Base-by-base conservation (phyloP, 1,140 invertebrate species). In the honey bee (Apis mellifera) region DNA sequence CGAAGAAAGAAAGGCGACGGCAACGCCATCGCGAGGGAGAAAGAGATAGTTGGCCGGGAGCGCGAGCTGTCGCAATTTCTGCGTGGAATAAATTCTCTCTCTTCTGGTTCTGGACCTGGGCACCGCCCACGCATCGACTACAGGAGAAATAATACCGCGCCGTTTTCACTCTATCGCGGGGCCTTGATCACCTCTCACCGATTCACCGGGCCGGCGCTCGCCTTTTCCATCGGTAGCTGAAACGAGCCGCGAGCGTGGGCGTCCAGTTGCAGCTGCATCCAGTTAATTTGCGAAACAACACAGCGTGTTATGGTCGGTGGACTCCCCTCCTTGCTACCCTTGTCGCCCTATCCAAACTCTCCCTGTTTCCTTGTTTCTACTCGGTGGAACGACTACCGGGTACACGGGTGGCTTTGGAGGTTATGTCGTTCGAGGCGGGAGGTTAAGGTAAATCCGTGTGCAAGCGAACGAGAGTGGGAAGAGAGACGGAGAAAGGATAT, bases 241-340 rank as follows among this genome's bases (percentile, higher is more conserved):
- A 85, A 73, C 73, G 60, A 55, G 68, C 65, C 42, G 32, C 26
- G 26, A n/a, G n/a, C 19, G 72, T 64, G 75, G 80, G 75, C 66
- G 66, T 65, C 50, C 66, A 80, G 72, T 55, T 84, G 79, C 80
- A 86, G 85, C 80, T 86, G 84, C 85, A 83, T 52, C 75, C 84
- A 75, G 80, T 85, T 85, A 86, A 86, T 86, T 86, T 75, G 59
- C 75, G 12, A 4, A 21, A 66, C 64, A 11, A 19, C 11, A 5
- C 60, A 23, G 11, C 19, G 32, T 48, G 65, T 66, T 66, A 13
- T n/a, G n/a, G 65, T 48, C 32, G 1, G 15, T 65, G 19, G 17
- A 19, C 32, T n/a, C n/a, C 64, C 32, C 12, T 15, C 9, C 32
- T 32, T 17, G 26, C 23, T 19, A 15, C 5, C 17, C 32, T 21